These are phyloP conservation scores for Lucilia sericata DNA, from an alignment of 1,140 invertebrate genomes.

Conservation along the genomic window DNA sequence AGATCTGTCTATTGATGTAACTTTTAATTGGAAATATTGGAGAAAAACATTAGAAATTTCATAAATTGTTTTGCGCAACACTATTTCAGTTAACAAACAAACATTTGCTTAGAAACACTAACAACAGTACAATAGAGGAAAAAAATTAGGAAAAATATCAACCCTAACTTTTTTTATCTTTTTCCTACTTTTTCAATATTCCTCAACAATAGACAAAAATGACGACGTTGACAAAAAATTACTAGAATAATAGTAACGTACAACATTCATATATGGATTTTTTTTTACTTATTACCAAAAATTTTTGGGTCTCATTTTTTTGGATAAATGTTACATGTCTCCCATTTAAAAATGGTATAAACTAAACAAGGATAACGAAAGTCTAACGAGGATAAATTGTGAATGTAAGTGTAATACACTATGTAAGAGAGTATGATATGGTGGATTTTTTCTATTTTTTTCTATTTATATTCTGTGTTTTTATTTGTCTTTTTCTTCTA, in stretches of 20 bases:
- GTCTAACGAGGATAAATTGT: not conserved
- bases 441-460: constrained; percentile 14
- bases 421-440: not conserved
- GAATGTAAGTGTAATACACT: not conserved
- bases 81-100: no score
- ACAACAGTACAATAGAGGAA: no score
- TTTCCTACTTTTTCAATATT: not conserved
- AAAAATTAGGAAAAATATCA: not conserved
- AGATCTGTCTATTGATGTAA: no score
- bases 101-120: no score
- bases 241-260: not conserved
- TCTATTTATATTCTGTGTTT: not conserved
- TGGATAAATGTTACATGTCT: not conserved
- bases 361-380: not conserved
- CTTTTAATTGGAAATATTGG: no score
- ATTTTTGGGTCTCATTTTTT: not conserved
- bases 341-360: not conserved
- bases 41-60: no score
- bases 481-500: constrained; percentile 3
- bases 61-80: no score
- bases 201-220: not conserved
- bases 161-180: not conserved
- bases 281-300: not conserved
- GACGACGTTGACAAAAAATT: no score
- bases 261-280: not conserved